phyloP scores from a whole-genome alignment of 2,113 vertebrate genomes.

The Lophotis ruficrista region DNA sequence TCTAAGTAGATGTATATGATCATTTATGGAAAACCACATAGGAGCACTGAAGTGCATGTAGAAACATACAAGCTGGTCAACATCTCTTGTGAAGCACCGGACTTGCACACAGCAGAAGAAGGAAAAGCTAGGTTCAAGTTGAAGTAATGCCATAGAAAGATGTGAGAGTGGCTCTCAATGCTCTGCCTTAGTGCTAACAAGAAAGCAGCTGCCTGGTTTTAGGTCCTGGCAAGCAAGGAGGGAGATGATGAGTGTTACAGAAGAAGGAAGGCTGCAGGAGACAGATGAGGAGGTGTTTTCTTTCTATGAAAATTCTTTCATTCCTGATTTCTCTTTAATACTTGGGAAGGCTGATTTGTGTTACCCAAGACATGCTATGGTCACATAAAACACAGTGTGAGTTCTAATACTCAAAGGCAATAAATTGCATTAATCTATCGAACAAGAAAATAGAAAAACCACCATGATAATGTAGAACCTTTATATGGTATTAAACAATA shows the following conservation, averaged over 20 bases:
- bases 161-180: not conserved
- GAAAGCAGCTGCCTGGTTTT: not conserved
- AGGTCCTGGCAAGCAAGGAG: not conserved
- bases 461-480: not conserved
- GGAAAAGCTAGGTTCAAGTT: not conserved
- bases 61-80: not conserved
- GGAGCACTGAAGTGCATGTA: accelerated
- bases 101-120: not conserved
- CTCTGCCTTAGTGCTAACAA: not conserved
- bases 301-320: not conserved
- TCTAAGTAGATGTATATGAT: not conserved
- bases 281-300: not conserved
- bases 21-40: not conserved
- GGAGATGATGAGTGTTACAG: not conserved
- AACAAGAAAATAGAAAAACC: not conserved
- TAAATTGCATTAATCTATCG: not conserved
- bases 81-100: not conserved
- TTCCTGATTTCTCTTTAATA: not conserved
- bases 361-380: not conserved
- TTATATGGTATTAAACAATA: not conserved
- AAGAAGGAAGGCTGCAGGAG: not conserved
- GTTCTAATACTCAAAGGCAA: not conserved
- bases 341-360: not conserved
- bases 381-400: not conserved
- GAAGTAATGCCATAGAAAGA: not conserved